Base-by-base conservation (phyloP, 2,797 vertebrate genomes). In the Notolepis coatsorum region DNA sequence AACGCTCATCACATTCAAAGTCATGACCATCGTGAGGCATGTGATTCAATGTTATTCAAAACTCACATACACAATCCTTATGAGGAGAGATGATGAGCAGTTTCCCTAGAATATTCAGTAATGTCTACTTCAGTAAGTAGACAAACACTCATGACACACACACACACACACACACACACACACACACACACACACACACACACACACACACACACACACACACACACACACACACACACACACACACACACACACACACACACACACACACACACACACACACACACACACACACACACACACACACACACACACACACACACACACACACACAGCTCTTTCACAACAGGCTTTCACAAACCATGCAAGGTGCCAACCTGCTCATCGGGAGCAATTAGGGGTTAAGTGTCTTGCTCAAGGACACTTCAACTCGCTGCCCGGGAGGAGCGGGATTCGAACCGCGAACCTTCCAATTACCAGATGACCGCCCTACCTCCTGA, bases 281-380 rank as follows among this genome's bases (percentile, higher is more conserved):
- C n/a, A 42, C 30, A 65, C 1, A 2, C 41, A 39, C 24, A 49
- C 21, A 9, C 55, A 35, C 12, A 47, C 35, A 57, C n/a, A 58
- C 37, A 52, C 38, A 50, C 13, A 66, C 42, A 62, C 63, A 54
- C 12, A 28, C 9, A 50, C 45, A 7, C 48, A 47, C 38, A 78
- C 23, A 39, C 23, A 41, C 15, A 71, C 53, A 76, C 52, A 54
- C 57, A 12, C 47, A 61, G 17, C 1, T 7, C 52, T 30, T 49
- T 54, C 66, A 73, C 75, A 53, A 41, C 55, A 45, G 25, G 63
- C 49, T 76, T 73, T 68, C 65, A 71, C 21, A n/a, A n/a, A n/a
- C n/a, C n/a, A n/a, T n/a, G n/a, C n/a, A n/a, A n/a, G n/a, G n/a
- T n/a, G n/a, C n/a, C n/a, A n/a, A n/a, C n/a, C n/a, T n/a, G n/a